These are phyloP conservation scores for Megaceryle alcyon DNA, from an alignment of 2,797 vertebrate species.

Conservation along the genomic window DNA sequence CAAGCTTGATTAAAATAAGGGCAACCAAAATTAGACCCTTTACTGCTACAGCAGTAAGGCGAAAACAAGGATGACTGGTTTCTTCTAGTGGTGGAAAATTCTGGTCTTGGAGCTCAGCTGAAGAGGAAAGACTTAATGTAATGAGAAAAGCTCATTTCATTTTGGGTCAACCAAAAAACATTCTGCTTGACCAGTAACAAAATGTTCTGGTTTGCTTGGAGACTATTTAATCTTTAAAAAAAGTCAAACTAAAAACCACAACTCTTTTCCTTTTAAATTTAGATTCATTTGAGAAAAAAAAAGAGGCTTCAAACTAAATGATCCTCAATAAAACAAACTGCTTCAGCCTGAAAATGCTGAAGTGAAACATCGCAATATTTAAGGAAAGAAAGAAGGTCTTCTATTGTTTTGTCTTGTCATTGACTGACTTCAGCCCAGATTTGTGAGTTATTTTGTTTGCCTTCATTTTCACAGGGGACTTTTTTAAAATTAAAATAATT, in stretches of 20 bases:
- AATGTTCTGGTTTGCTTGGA: conserved; percentile 20
- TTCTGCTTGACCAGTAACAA: conserved; percentile 10
- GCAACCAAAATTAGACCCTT: not conserved
- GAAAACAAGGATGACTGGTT: not conserved
- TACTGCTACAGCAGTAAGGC: not conserved
- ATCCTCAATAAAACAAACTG: not conserved
- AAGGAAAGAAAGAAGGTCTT: not conserved
- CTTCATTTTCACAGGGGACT: conserved; percentile 1
- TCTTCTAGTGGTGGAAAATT: not conserved
- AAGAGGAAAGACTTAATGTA: not conserved
- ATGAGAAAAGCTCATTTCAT: not conserved
- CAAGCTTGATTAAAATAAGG: not conserved
- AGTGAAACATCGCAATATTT: conserved; percentile 1
- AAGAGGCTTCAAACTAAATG: not conserved
- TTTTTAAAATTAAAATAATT: not conserved
- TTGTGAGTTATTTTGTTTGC: conserved; percentile 26
- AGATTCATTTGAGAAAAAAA: not conserved
- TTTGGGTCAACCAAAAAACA: not conserved
- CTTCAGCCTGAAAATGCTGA: not conserved
- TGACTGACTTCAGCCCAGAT: conserved; percentile 6
- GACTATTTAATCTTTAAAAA: not conserved
- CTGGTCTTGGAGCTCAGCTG: not conserved
- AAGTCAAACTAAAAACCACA: not conserved
- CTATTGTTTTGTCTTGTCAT: conserved; percentile 24
- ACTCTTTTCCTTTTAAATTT: not conserved